Base-by-base conservation (phyloP, 2,888 invertebrate genomes). In the Hybos culiciformis region DNA sequence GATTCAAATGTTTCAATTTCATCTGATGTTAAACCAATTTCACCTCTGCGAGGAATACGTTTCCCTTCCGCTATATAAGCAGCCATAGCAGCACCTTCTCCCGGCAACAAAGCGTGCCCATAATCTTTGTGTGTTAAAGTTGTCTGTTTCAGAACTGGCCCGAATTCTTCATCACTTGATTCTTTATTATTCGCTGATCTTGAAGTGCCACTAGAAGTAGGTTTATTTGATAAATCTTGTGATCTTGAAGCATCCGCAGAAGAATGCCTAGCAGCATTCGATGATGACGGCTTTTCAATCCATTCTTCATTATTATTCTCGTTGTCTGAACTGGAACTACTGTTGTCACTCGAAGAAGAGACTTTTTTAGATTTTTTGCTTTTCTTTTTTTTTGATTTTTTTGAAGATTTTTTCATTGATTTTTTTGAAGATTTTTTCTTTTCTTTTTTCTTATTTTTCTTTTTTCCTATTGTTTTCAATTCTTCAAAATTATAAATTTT, bases 31-130 rank as follows among this genome's bases (percentile, higher is more conserved):
- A 98, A 73, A 1, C 98, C 97, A 53, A 98, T 98, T 73, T 98
- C 98, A 56, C 98, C 98, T 72, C 98, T 75, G 33, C 98, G 72
- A 0, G 98, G 98, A 57, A 98, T 98, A 48, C 98, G 75, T 69
- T 98, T 98, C 12, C 98, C 98, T 64, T 97, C 97, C 0, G 94
- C 94, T 11, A 98, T 94, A 64, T 82, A 98, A 0, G 97, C 96
- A 3, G 98, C 98, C 97, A 99, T 98, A 4, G 97, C 98, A 31
- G 96, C 97, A 55, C 91, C 97, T 74, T 98, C 98, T 43, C 96
- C 96, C 0, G 96, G 96, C 54, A 98, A 68, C 58, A 98, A 68
- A 24, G 97, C 96, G 62, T 90, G 83, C 6, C 90, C 91, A 66
- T 85, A 87, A 62, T 92, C 91, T 63, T 81, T 83, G 43, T 77